Conservation (phyloP, 2,797 vertebrate species). For the Mormyrops boulengeri region DNA sequence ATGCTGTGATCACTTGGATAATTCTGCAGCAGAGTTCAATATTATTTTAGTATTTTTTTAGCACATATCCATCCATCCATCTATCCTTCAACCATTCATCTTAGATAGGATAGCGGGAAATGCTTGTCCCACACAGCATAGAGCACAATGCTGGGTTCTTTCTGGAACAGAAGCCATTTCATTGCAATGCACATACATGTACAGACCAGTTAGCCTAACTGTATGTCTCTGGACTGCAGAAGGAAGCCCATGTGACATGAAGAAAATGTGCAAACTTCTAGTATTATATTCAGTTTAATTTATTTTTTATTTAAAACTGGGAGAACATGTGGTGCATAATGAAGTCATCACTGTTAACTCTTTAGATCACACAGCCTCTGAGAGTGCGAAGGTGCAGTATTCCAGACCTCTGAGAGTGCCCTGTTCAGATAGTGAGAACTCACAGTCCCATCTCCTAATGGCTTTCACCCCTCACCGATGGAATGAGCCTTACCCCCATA, state of each 20-base stretch:
- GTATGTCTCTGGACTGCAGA: neutral
- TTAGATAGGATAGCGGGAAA: neutral
- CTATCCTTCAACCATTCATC: neutral
- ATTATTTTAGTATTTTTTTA: neutral
- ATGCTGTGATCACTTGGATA: neutral
- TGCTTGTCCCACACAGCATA: neutral
- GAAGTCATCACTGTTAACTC: neutral
- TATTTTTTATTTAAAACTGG: neutral
- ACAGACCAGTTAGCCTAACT: neutral
- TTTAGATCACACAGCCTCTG: neutral
- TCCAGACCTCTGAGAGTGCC: neutral
- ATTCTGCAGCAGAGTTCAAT: neutral
- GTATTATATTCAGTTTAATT: neutral
- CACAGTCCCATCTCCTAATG: neutral
- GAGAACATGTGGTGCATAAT: neutral
- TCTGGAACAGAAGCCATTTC: neutral
- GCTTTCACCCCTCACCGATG: neutral
- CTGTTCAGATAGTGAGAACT: neutral
- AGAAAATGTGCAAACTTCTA: neutral
- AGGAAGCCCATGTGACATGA: neutral
- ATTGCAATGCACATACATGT: neutral
- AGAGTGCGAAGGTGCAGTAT: neutral
- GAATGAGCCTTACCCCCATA: neutral
- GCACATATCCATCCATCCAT: neutral
- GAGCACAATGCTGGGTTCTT: neutral